These are phyloP conservation scores for Ciconia nigra DNA, from an alignment of 2,797 vertebrate genomes.

Conservation along the genomic window DNA sequence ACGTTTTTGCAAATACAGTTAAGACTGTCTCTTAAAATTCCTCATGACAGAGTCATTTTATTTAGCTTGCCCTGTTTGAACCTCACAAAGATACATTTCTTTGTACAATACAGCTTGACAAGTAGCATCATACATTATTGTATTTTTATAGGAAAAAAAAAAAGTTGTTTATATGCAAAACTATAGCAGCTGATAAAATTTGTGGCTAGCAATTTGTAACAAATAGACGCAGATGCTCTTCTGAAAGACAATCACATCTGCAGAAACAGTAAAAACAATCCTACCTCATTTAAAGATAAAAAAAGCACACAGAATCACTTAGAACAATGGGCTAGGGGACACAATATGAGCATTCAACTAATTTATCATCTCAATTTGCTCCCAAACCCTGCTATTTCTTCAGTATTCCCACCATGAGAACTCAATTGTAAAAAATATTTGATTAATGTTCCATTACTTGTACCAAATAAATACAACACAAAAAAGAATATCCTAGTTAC, in stretches of 20 bases:
- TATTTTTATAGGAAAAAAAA: neutral
- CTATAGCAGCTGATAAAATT: conserved; percentile 3
- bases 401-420: neutral
- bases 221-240: conserved; percentile 33
- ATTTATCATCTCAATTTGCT: conserved; percentile 37
- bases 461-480: neutral
- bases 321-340: neutral
- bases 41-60: neutral
- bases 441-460: neutral
- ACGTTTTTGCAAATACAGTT: neutral
- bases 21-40: neutral
- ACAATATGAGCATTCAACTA: neutral
- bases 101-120: neutral
- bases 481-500: neutral
- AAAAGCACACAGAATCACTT: conserved; percentile 5
- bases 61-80: neutral
- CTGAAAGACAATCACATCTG: neutral
- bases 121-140: neutral
- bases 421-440: neutral
- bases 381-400: neutral
- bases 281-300: conserved; percentile 8
- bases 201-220: neutral
- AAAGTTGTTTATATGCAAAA: conserved; percentile 30
- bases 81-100: neutral
- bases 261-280: neutral